Base-by-base conservation (phyloP, 2,797 vertebrate genomes). In the Ibycter americanus region DNA sequence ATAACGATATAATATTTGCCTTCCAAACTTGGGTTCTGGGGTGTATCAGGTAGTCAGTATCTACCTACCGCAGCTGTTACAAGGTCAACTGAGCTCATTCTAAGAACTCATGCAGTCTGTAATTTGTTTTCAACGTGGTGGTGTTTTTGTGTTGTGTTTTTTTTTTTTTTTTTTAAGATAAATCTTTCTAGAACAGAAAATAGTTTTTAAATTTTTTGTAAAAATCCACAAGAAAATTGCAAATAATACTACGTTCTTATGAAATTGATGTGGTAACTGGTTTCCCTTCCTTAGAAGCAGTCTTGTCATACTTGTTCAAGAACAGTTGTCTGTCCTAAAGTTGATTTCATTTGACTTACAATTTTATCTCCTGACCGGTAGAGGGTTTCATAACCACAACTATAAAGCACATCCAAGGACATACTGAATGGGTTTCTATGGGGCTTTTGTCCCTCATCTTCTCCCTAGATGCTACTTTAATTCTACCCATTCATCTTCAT, bases 381-480 rank as follows among this genome's bases (percentile, higher is more conserved):
- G 96, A 92, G 95, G 97, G 94, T 79, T 95, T 95, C 73, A 68
- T 93, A 89, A 77, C 67, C 87, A 78, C 59, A 73, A 1, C 54
- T 78, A 52, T 93, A 46, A 90, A 91, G 70, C 38, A 63, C 11
- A 20, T 82, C 27, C 21, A 31, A 18, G 23, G 58, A 61, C 7
- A 6, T 40, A 34, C 40, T 31, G 40, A 40, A 38, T 73, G 26
- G 10, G 2, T 94, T 78, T 89, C 18, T 71, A 2, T 62, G 25
- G 13, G 58, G 25, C 49, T 93, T 71, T 67, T 67, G 27, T 56
- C 32, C 47, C 26, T 79, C 27, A 18, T 29, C 40, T 76, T 65
- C 29, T 72, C 12, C 49, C 25, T 61, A 5, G 31, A 7, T 56
- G 20, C 49, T 78, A 36, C 44, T 83, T 85, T 13, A 84, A 2